Evolutionary conservation across 2,888 invertebrate genomes (phyloP).

Genomic region (Plebejus argus): DNA sequence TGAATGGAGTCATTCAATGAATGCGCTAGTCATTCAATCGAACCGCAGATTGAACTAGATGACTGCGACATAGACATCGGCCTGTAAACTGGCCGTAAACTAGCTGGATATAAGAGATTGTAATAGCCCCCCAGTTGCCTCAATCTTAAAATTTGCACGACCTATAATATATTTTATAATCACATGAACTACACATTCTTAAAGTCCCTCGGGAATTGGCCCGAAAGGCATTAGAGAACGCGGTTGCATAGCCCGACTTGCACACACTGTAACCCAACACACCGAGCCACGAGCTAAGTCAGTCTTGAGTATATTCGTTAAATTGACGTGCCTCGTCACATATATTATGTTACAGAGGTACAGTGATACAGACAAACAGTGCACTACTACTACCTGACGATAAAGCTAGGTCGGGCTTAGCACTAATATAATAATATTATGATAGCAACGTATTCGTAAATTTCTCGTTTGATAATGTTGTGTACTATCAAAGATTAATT

Average conservation of each 20-base stretch:
- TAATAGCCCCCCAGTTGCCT: too few relatives aligned
- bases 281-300: slow-evolving; percentile 58
- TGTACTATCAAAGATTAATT: too few relatives aligned
- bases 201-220: not conserved
- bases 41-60: too few relatives aligned
- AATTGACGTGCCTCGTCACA: slow-evolving; percentile 70
- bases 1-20: too few relatives aligned
- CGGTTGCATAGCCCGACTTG: not conserved
- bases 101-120: too few relatives aligned
- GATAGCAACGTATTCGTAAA: not conserved
- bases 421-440: too few relatives aligned
- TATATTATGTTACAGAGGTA: slow-evolving; percentile 27
- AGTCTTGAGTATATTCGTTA: slow-evolving; percentile 73
- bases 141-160: too few relatives aligned
- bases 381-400: slow-evolving; percentile 4
- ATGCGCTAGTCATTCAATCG: too few relatives aligned
- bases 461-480: too few relatives aligned
- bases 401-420: not conserved
- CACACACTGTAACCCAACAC: slow-evolving; percentile 37
- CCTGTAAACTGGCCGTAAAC: too few relatives aligned
- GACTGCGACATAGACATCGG: too few relatives aligned
- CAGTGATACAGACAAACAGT: slow-evolving; percentile 20
- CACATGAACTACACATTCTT: not conserved
- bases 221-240: not conserved
- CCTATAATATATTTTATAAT: too few relatives aligned